phyloP scores from a whole-genome alignment of 2,797 vertebrate genomes.

The Acestrorhynchus altus region DNA sequence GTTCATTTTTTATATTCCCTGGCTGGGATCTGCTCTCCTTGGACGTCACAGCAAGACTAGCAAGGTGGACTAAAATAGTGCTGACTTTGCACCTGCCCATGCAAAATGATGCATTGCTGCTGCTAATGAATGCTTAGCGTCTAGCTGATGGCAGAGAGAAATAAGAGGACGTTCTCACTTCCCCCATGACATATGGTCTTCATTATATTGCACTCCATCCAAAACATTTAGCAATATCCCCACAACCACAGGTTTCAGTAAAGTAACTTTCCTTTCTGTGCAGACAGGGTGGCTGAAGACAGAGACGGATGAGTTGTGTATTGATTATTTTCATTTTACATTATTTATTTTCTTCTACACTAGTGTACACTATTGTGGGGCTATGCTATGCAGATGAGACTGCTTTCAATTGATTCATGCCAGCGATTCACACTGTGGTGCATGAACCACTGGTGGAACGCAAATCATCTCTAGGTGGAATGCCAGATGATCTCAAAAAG shows the following conservation, averaged over 20 bases:
- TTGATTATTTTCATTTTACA: not conserved
- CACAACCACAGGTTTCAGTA: conserved; percentile 33
- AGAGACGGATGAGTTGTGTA: not conserved
- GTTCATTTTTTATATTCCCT: conserved; percentile 15
- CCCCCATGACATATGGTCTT: conserved; percentile 49
- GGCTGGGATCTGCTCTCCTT: conserved; percentile 1
- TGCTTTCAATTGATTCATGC: not conserved
- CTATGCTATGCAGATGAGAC: not conserved
- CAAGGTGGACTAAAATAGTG: conserved; percentile 11
- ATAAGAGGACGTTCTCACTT: conserved; percentile 9
- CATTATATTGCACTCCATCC: conserved; percentile 51
- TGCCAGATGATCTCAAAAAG: too few species aligned
- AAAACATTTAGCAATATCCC: conserved; percentile 54
- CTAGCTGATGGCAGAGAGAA: conserved; percentile 37
- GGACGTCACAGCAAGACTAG: not conserved
- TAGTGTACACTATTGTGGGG: not conserved
- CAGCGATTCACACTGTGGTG: too few species aligned
- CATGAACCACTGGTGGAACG: too few species aligned
- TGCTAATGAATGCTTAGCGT: conserved; percentile 14
- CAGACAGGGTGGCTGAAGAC: conserved; percentile 27
- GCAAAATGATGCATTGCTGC: conserved; percentile 8
- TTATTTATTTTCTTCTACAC: not conserved
- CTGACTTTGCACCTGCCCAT: conserved; percentile 40
- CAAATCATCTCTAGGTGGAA: too few species aligned
- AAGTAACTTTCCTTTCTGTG: conserved; percentile 39